Percentiles rank a stretch among this genome's conserved stretches.
Evolutionary conservation across 2,797 vertebrate genomes (phyloP).

Genomic region (Pempheris klunzingeri): DNA sequence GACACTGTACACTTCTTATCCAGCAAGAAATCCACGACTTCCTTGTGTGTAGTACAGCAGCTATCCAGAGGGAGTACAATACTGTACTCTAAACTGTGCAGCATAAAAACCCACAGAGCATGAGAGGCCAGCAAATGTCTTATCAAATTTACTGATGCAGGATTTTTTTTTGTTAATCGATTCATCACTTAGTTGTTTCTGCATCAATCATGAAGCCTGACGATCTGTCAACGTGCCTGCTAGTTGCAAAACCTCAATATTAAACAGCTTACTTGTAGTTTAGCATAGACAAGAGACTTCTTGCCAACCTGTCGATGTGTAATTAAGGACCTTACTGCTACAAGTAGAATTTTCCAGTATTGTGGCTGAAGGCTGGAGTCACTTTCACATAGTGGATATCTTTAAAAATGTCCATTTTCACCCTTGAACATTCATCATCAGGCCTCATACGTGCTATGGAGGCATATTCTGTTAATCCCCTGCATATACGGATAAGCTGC

Average conservation of each 20-base stretch:
- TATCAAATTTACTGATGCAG: no score
- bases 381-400: constrained; percentile 19
- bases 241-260: not conserved
- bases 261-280: not conserved
- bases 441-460: constrained; percentile 28
- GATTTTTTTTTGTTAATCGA: not conserved
- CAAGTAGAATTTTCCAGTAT: not conserved
- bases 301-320: constrained; percentile 1
- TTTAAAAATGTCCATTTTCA: constrained; percentile 25
- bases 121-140: no score
- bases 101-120: not conserved
- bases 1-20: not conserved
- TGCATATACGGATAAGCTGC: constrained; percentile 41
- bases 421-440: constrained; percentile 36
- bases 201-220: not conserved
- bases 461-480: constrained; percentile 49
- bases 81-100: not conserved
- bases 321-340: not conserved
- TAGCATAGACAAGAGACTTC: not conserved
- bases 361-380: constrained; percentile 14
- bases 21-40: not conserved
- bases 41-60: not conserved
- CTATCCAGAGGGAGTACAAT: not conserved
- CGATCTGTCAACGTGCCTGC: not conserved
- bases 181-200: not conserved